Percentiles rank a stretch among this genome's conserved stretches.
These are phyloP conservation scores for Pedetes capensis DNA, from an alignment of 2,113 vertebrate genomes.

Conservation along the genomic window DNA sequence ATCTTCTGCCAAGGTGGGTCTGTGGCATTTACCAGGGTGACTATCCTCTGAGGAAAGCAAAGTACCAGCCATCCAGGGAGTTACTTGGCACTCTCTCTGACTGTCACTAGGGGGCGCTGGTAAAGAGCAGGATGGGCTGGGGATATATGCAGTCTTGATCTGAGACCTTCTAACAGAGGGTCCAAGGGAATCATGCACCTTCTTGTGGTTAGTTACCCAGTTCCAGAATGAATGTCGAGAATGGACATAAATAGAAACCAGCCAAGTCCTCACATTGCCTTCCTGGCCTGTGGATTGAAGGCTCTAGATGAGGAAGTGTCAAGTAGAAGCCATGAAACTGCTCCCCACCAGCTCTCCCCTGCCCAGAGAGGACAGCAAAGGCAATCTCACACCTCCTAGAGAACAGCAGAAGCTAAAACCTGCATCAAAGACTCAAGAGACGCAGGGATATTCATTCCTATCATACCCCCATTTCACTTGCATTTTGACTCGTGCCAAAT, in stretches of 20 bases:
- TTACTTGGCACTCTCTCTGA: neutral
- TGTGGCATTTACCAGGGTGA: neutral
- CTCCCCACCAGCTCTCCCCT: no score
- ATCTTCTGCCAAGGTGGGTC: neutral
- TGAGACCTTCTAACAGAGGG: neutral
- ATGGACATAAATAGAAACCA: neutral
- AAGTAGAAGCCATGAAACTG: neutral
- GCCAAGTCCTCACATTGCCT: neutral
- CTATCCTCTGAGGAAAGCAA: neutral
- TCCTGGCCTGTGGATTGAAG: neutral
- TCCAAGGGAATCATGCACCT: rapidly evolving
- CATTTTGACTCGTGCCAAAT: neutral
- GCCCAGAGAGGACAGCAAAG: neutral
- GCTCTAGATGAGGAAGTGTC: neutral
- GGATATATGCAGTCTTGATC: neutral
- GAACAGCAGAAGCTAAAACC: no score
- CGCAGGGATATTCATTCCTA: no score
- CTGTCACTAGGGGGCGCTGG: neutral
- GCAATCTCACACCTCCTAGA: rapidly evolving
- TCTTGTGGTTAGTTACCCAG: neutral
- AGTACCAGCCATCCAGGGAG: neutral
- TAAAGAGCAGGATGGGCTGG: neutral
- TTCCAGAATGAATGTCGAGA: neutral
- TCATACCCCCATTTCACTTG: neutral
- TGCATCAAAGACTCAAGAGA: neutral